Conservation (phyloP, 2,797 vertebrate genomes). For the Falco peregrinus region DNA sequence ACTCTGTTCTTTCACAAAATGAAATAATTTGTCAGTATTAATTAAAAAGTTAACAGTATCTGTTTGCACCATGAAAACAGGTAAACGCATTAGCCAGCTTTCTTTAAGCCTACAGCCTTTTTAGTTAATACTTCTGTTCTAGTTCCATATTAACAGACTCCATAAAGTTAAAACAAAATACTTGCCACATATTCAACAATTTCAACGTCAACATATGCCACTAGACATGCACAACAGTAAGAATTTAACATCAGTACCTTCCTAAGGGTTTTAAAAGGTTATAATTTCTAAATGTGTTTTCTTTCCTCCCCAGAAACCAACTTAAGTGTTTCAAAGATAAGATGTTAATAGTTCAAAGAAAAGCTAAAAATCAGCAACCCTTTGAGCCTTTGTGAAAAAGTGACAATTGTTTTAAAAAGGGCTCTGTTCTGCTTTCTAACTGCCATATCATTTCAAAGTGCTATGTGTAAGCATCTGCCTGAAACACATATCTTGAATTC, state of each 20-base stretch:
- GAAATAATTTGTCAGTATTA: background rate
- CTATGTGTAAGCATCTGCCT: background rate
- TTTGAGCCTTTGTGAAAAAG: background rate
- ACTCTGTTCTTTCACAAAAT: background rate
- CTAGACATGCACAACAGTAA: background rate
- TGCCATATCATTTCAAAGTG: background rate
- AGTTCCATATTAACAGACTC: background rate
- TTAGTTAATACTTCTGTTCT: background rate
- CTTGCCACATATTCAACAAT: background rate
- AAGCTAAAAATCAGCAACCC: background rate
- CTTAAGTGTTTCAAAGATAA: background rate
- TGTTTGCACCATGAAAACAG: background rate
- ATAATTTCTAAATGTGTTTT: background rate
- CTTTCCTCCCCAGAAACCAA: background rate
- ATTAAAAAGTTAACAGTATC: background rate
- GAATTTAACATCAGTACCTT: background rate
- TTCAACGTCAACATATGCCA: background rate
- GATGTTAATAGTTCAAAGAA: background rate
- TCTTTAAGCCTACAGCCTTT: background rate
- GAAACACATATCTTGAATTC: background rate
- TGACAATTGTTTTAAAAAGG: background rate
- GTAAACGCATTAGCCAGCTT: background rate
- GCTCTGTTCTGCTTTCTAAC: background rate
- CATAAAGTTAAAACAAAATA: background rate
- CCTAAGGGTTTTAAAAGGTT: background rate